Evolutionary conservation across 1,140 invertebrate species (phyloP), one percentile per base, ranked within the genome.

Genomic region (Micrasema minimum): DNA sequence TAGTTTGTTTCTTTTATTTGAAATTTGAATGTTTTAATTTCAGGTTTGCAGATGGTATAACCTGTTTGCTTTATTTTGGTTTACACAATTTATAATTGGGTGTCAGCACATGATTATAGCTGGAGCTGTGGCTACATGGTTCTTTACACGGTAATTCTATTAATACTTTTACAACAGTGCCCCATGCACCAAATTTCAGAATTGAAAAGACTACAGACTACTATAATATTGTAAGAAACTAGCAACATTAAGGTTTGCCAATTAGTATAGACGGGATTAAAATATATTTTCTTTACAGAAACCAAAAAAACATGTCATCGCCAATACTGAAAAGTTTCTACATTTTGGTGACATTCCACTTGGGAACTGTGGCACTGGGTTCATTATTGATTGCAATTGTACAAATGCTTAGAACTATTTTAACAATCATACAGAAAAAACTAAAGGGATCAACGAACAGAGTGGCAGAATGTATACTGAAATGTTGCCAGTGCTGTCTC

Each of bases 71-170:
- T 83, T 90, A 26, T 85, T 93, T 59, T 93, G 93, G 88, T 80
- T 90, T n/a, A 82, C 81, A 35, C 90, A 93, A 80, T 93, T 94
- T 77, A 86, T 90, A 46, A 80, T 92, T 37, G 90, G 90, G 16
- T 93, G 91, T 79, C 92, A 95, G 75, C 89, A 93, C 78, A 88
- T 93, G 80, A 85, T 92, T 0, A 88, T 94, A 45, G 90, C 90
- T 41, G 90, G 90, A n/a, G 86, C 91, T 26, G 89, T 94, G 7
- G 85, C 90, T 0, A 84, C 82, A 10, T 95, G 92, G 92, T 94
- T 90, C 77, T 95, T 93, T 76, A 88, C 88, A 20, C 89, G 90
- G 91, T 93, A 80, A 77, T 22, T 31, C 26, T n/a, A n/a, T n/a
- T 12, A 26, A 51, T 38, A 38, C 37, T 11, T 11, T 38, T 38